phyloP scores from a whole-genome alignment of 2,888 invertebrate genomes.

The Tetheella fluctuosa region DNA sequence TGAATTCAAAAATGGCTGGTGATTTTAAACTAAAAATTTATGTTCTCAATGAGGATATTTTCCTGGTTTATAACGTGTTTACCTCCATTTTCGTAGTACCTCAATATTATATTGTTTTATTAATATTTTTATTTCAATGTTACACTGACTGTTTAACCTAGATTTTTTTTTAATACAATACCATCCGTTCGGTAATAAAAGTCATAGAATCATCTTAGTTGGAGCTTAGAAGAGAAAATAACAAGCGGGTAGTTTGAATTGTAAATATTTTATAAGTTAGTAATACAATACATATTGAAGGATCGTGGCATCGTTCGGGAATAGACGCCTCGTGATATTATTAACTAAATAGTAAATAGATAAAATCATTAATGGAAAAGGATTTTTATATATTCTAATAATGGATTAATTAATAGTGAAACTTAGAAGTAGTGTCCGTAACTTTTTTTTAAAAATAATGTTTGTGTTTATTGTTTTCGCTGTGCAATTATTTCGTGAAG shows the following conservation, averaged over 20 bases:
- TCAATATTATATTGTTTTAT: slow-evolving; percentile 80
- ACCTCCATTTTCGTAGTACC: slow-evolving; percentile 77
- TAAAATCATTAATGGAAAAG: slow-evolving; percentile 82
- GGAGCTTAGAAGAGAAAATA: slow-evolving; percentile 69
- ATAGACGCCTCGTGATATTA: slow-evolving; percentile 82
- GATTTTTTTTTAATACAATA: slow-evolving; percentile 38
- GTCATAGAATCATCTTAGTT: slow-evolving; percentile 59
- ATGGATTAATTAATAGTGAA: slow-evolving; percentile 81
- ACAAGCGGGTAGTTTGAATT: slow-evolving; percentile 81
- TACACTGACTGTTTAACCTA: slow-evolving; percentile 58
- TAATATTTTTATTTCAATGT: slow-evolving; percentile 76
- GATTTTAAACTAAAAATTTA: background rate
- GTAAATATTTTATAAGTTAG: slow-evolving; percentile 79
- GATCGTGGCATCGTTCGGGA: slow-evolving; percentile 77
- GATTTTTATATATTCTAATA: slow-evolving; percentile 84
- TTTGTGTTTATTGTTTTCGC: slow-evolving; percentile 82
- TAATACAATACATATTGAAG: slow-evolving; percentile 62
- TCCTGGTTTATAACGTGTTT: slow-evolving; percentile 55
- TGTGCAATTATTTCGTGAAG: slow-evolving; percentile 74
- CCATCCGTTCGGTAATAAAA: slow-evolving; percentile 51
- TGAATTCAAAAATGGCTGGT: slow-evolving; percentile 5
- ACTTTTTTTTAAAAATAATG: slow-evolving; percentile 53
- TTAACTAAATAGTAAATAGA: slow-evolving; percentile 82
- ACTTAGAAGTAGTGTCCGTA: slow-evolving; percentile 76
- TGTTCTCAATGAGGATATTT: slow-evolving; percentile 34